Evolutionary conservation across 2,797 vertebrate genomes (phyloP), one percentile per base, ranked within the genome.

Genomic region (Amazona ochrocephala): DNA sequence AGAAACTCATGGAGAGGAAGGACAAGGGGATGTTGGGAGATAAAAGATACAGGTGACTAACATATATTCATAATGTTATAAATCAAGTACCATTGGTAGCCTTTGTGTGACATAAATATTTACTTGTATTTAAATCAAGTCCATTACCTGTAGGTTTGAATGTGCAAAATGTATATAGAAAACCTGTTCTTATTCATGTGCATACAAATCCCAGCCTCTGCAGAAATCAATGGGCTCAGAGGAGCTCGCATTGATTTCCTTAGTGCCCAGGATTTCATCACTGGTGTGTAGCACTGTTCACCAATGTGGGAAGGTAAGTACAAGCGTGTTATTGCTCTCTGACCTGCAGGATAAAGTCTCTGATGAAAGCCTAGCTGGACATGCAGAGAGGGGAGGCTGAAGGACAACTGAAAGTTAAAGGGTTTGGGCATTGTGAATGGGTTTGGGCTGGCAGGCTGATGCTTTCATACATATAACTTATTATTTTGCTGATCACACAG

Each of bases 131-230:
- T 82, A 79, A 90, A 74, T 14, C 47, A 67, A 73, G 16, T 62
- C 30, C 53, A 24, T 61, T 70, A 86, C 39, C 50, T 37, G 8
- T 39, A 72, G 71, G 78, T 75, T 26, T 75, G 32, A 75, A 79
- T 7, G 27, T 48, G 48, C 21, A 45, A 47, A 75, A 88, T 66
- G 24, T 53, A 9, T 22, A 5, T 13, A 45, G 65, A 50, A 44
- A 89, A 65, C 23, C 29, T 27, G 11, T 23, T 84, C 37, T 89
- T 68, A 95, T 95, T 95, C 93, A 97, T 97, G 90, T 96, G 95
- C 93, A 95, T 85, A 92, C 84, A 94, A 96, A 97, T 91, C 91
- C 87, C 70, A 70, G 82, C 32, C 32, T 22, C 84, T 42, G 41
- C 3, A 1, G 90, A 89, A 91, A 95, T 68, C 84, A 85, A 3